Conservation (phyloP, 1,140 invertebrate genomes). For the Palaemon carinicauda region DNA sequence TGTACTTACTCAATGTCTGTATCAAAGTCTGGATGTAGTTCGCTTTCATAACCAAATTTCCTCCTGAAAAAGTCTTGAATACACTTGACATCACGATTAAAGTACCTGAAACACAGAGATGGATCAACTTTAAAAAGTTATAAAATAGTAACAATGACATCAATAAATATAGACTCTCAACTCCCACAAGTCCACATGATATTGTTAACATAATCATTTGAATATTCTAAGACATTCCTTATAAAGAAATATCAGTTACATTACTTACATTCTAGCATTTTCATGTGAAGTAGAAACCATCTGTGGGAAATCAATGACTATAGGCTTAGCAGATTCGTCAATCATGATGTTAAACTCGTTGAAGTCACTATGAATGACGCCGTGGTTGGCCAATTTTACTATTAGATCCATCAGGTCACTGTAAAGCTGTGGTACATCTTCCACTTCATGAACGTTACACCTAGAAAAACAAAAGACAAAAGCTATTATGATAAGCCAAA, state of each 20-base stretch:
- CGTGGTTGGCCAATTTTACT: constrained; percentile 87
- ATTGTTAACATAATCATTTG: no score
- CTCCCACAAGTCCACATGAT: no score
- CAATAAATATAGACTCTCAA: not conserved
- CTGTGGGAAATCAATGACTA: constrained; percentile 99
- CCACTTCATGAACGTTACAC: constrained; percentile 78
- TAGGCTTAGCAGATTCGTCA: constrained; percentile 77
- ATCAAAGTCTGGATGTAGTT: constrained; percentile 83
- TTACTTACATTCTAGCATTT: constrained; percentile 85
- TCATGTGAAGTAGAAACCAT: constrained; percentile 95
- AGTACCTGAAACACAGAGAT: constrained; percentile 65
- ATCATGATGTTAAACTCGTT: constrained; percentile 99
- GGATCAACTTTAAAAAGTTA: not conserved
- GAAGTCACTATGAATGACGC: constrained; percentile 98
- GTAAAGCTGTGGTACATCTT: constrained; percentile 83
- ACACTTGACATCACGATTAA: constrained; percentile 95
- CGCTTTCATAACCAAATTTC: constrained; percentile 91
- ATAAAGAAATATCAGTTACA: not conserved
- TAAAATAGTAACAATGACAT: not conserved
- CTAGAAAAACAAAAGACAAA: constrained; percentile 66
- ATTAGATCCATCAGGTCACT: constrained; percentile 96
- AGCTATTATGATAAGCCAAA: not conserved
- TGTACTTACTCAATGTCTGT: constrained; percentile 72
- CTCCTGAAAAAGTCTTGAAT: constrained; percentile 91
- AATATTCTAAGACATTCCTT: no score